A percentile compares a stretch with the other conserved stretches of the same genome.
Conservation (phyloP, 2,113 vertebrate genomes). For the Riparia riparia region DNA sequence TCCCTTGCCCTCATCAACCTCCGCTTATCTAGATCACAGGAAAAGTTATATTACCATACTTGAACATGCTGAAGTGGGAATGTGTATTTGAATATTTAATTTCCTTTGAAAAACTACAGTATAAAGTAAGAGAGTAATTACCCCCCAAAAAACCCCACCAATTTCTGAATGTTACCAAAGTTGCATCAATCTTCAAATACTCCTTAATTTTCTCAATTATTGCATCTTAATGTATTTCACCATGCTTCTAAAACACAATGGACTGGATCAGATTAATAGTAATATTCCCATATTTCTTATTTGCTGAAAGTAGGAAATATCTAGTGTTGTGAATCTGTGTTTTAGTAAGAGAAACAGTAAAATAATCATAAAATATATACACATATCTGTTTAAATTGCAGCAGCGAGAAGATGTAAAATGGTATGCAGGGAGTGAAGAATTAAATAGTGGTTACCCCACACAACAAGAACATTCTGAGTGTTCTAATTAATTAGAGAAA, state of each 20-base stretch:
- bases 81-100: neutral
- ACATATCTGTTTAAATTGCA: neutral
- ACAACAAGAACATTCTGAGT: neutral
- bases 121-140: neutral
- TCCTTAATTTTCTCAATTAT: neutral
- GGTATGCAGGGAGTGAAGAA: neutral
- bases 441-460: constrained; percentile 42
- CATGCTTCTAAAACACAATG: neutral
- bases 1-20: neutral
- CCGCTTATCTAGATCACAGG: neutral
- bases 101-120: neutral
- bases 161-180: neutral
- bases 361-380: neutral
- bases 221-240: neutral
- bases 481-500: constrained; percentile 59
- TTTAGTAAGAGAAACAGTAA: neutral
- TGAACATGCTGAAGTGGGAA: neutral
- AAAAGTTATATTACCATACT: neutral
- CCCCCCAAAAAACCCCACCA: neutral
- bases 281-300: neutral
- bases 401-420: neutral
- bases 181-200: neutral
- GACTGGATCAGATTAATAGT: neutral
- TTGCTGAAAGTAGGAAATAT: neutral
- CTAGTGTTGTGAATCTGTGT: neutral